Evolutionary conservation across 2,113 vertebrate genomes (phyloP).

Genomic region (Pituophis catenifer): DNA sequence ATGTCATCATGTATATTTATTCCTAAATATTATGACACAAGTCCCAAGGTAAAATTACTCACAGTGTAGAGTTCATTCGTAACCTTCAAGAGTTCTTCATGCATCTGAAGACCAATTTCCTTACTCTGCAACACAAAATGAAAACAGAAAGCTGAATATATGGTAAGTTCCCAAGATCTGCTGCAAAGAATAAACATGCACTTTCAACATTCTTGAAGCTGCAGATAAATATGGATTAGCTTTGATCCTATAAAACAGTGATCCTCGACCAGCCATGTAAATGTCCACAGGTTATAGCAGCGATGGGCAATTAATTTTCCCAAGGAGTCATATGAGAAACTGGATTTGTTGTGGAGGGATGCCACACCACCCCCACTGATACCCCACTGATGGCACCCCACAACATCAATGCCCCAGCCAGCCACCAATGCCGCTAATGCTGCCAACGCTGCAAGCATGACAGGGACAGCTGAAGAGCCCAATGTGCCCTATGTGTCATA

Average conservation of each 20-base stretch:
- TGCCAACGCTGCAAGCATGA: neutral
- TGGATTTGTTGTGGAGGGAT: neutral
- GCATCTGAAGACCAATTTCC: slow-evolving; percentile 95
- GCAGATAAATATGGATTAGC: neutral
- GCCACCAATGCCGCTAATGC: neutral
- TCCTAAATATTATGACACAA: neutral
- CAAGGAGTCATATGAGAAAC: neutral
- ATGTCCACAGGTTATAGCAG: neutral
- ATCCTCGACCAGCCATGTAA: neutral
- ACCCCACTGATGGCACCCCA: neutral
- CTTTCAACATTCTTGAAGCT: accelerated
- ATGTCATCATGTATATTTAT: accelerated
- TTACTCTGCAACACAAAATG: slow-evolving; percentile 82
- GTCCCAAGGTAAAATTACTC: slow-evolving; percentile 55
- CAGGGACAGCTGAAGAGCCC: neutral
- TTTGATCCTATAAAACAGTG: neutral
- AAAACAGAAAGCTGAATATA: neutral
- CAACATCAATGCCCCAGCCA: neutral
- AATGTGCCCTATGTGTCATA: neutral
- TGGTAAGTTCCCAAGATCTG: neutral
- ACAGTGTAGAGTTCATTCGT: slow-evolving; percentile 97
- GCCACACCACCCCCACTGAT: neutral
- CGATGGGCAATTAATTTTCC: neutral
- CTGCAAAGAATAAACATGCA: neutral
- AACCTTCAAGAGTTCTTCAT: slow-evolving; percentile 91